Evolutionary conservation across 2,113 vertebrate genomes (phyloP), one percentile per base, ranked within the genome.

Genomic region (Porphyrio hochstetteri): DNA sequence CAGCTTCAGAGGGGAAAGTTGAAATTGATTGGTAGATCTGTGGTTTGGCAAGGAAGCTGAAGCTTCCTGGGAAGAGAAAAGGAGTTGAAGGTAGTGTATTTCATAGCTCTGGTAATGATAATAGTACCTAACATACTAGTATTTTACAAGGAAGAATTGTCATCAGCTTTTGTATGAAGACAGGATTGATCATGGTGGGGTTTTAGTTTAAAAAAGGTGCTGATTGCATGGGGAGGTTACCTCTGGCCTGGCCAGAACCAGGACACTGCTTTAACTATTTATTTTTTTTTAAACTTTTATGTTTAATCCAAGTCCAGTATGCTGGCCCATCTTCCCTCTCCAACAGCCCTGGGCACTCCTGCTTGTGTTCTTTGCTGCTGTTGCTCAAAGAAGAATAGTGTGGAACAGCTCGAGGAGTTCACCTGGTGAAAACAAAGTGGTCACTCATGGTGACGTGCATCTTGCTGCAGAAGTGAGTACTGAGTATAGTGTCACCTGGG

Each of bases 361-460:
- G 6, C 23, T 6, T 19, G 16, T 46, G 21, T 14, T 59, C 14
- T 67, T 67, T 50, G 50, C 70, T 65, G 33, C 17, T 42, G 18
- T 25, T 84, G 48, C n/a, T 48, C 1, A 1, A 29, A 46, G 15
- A 14, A 60, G 23, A 16, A 13, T 17, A 7, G 7, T 1, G 5
- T 42, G 42, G 13, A 40, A 29, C 17, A 20, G 24, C 16, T 35
- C 8, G 56, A 59, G 27, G 18, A 19, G 14, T 15, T 1, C 2
- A 50, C 17, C 16, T 23, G 46, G 13, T 61, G 29, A 29, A 50
- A n/a, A 29, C 7, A 21, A 8, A 11, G 9, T 31, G 3, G 14
- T 38, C 44, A 27, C 11, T 68, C 15, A 2, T 6, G 46, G 3
- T 23, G 35, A 16, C 3, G 2, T 0, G 9, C 20, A 4, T 3